These are phyloP conservation scores for Enteromius anoplus DNA, from an alignment of 2,797 vertebrate genomes.

Conservation along the genomic window DNA sequence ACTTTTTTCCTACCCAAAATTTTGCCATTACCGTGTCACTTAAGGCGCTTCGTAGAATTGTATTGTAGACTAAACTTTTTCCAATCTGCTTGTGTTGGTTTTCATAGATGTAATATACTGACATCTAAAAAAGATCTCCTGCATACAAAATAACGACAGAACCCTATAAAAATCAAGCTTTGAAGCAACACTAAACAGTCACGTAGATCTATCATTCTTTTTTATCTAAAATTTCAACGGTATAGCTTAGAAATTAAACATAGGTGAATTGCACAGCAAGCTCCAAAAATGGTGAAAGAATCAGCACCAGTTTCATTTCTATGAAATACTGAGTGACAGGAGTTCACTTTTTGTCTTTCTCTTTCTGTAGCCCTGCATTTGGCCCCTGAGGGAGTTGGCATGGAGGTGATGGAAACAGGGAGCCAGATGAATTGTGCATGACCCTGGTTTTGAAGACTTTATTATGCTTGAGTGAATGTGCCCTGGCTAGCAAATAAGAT, in stretches of 20 bases:
- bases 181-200: neutral
- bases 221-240: neutral
- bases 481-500: constrained; percentile 24
- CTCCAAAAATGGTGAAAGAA: constrained; percentile 6
- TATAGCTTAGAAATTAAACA: neutral
- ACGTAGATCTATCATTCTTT: neutral
- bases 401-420: constrained; percentile 23
- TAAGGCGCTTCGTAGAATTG: too few relatives aligned
- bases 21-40: too few relatives aligned
- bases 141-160: constrained; percentile 4
- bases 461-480: constrained; percentile 39
- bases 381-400: constrained; percentile 41
- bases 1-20: too few relatives aligned
- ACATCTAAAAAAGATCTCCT: neutral
- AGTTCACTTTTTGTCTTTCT: constrained; percentile 27
- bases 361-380: constrained; percentile 3
- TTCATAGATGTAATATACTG: too few relatives aligned
- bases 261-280: neutral
- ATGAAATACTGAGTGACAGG: constrained; percentile 46
- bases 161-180: neutral
- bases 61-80: too few relatives aligned
- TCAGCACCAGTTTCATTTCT: neutral
- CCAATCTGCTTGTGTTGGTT: too few relatives aligned
- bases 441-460: constrained; percentile 13
- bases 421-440: constrained; percentile 44